Evolutionary conservation across 2,888 invertebrate genomes (phyloP), one percentile per base, ranked within the genome.

Genomic region (Cheilosia grossa): DNA sequence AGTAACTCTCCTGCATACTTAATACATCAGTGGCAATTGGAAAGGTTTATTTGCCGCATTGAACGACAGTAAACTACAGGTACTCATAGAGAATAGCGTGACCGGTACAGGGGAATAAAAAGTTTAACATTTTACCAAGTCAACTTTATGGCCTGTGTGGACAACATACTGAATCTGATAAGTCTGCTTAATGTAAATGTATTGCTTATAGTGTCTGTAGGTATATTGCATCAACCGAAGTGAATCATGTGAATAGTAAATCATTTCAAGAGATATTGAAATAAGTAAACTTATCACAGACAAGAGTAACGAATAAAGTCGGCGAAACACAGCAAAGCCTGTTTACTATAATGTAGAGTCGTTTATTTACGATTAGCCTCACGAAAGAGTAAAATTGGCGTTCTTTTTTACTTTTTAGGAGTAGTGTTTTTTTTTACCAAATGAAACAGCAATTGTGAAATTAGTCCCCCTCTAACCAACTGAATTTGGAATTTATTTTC

Each of bases 21-120:
- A 75, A 74, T 59, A 59, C 74, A 80, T 83, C 83, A 83, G 80
- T 75, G 42, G 80, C 74, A 69, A 80, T 80, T 83, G 80, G 83
- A 83, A 83, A 80, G 80, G 80, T 58, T 83, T 74, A 79, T 70
- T 66, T 59, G 74, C 74, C 66, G 59, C 66, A 80, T 83, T 83
- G 80, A 74, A 53, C 53, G 75, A 37, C 47, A 33, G 33, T 37
- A 58, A 24, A 51, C 24, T 21, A 10, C 17, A 37, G 3, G 10
- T 33, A 66, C 13, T 9, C 17, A 42, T 17, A 42, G 66, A 44
- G 21, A 15, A 24, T 10, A 47, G 2, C 58, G 21, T 47, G 44
- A 44, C 79, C 82, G 56, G 64, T 64, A n/a, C n/a, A 70, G 74
- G 59, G 54, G 70, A 74, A 80, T 83, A 75, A 83, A 83, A 83